phyloP scores from a whole-genome alignment of 1,140 invertebrate genomes.

The Maniola jurtina region DNA sequence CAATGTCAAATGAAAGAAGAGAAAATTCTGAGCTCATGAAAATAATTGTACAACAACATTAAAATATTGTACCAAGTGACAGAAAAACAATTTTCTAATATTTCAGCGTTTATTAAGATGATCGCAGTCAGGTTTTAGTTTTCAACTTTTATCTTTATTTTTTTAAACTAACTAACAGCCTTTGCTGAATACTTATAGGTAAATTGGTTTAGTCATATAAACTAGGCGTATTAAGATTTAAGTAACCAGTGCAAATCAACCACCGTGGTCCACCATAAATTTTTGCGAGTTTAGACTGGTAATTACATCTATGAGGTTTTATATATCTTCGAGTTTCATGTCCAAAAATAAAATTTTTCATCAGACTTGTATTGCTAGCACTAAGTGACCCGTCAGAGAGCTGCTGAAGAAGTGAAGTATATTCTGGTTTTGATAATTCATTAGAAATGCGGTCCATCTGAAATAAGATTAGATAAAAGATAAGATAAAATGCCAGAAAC shows the following conservation, averaged over 20 bases:
- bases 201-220: conserved; percentile 51
- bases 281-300: conserved; percentile 57
- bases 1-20: too few relatives aligned
- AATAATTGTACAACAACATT: too few relatives aligned
- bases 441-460: conserved; percentile 65
- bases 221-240: conserved; percentile 68
- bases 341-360: conserved; percentile 57
- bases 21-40: too few relatives aligned
- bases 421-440: conserved; percentile 65
- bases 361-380: conserved; percentile 43
- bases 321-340: conserved; percentile 63
- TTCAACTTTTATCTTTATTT: too few relatives aligned
- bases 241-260: conserved; percentile 67
- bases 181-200: too few relatives aligned
- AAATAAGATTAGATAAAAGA: neutral
- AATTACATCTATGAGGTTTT: conserved; percentile 69
- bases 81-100: too few relatives aligned
- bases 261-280: conserved; percentile 68
- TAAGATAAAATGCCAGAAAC: neutral
- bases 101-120: too few relatives aligned
- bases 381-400: conserved; percentile 51
- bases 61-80: too few relatives aligned
- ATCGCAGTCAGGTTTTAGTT: too few relatives aligned
- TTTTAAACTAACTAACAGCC: too few relatives aligned
- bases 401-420: conserved; percentile 55